Evolutionary conservation across 1,140 invertebrate genomes (phyloP), one percentile per base, ranked within the genome.

Genomic region (Parasteatoda tepidariorum): DNA sequence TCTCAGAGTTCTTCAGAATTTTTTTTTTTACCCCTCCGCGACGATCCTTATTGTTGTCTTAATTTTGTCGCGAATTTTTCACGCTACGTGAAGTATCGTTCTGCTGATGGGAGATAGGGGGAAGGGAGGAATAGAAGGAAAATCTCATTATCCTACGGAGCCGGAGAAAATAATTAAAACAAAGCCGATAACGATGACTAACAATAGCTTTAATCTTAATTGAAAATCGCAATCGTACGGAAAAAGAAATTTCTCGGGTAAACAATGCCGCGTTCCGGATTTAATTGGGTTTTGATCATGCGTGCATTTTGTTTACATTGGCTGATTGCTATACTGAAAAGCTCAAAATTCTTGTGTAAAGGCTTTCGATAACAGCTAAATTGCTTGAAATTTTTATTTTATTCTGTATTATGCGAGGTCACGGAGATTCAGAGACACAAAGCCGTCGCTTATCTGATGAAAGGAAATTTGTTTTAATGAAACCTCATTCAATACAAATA

Each of bases 141-240:
- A 82, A 82, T 82, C 78, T 82, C 78, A 82, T 82, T 82, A 82
- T 82, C 67, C 68, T 68, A 79, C 76, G 64, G 76, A 79, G 68
- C 78, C 38, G 54, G 54, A 67, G 78, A 82, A 82, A 82, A 82
- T 82, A 82, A 82, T 82, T 82, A 82, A 82, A 82, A 82, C 78
- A 82, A 82, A 82, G 78, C 78, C 78, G 78, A 82, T 82, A 82
- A 82, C 78, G 78, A 82, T 82, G 78, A 82, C 78, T 82, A 82
- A 82, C 78, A 82, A 82, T 82, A 48, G 78, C 78, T 82, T 82
- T 82, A 82, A 82, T 82, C 78, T 82, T 82, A 82, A 82, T 82
- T 82, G 78, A 82, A 82, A 82, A 82, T 82, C 67, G 78, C 78
- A 82, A 82, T 82, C 66, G 78, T 55, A 82, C 78, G 78, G 66